Base-by-base conservation (phyloP, 2,888 invertebrate species). In the Entomobrya proxima region DNA sequence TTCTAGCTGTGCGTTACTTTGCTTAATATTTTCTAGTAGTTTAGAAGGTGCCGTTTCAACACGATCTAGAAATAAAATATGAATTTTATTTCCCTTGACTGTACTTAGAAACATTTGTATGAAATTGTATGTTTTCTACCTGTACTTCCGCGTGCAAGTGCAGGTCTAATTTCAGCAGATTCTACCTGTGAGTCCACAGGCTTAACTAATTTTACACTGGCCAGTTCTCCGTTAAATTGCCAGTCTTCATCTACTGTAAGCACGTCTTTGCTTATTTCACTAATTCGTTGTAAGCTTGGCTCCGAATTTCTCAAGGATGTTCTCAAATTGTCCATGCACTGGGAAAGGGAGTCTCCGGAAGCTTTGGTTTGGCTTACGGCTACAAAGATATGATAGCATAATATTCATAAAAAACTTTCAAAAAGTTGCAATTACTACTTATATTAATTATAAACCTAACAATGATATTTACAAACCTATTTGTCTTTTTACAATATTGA, bases 241-340 rank as follows among this genome's bases (percentile, higher is more conserved):
- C 64, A 64, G 52, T 88, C 55, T 0, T 47, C 76, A 79, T 84
- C 75, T 55, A 75, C 76, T 18, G 86, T 85, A 11, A 89, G 64
- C 4, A 89, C 79, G 6, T 50, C 67, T 5, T 40, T 50, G 44
- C 77, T 37, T 5, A 84, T 13, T 47, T 47, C 44, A 5, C 35
- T 40, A 27, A 85, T 78, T n/a, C 74, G 78, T 0, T 35, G 4
- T 6, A 89, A 27, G 21, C 27, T 58, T 5, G 87, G 86, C 58
- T 87, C 40, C 21, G 77, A 72, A 15, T 69, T 27, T n/a, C 84
- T 44, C n/a, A 89, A 40, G 1, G 67, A 40, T 21, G 37, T 50
- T 52, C 76, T 78, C 13, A 89, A 67, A 0, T n/a, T 30, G 11
- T 72, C 21, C 27, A 89, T 27, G 74, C 89, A 89, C 64, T 74